Evolutionary conservation across 2,888 invertebrate genomes (phyloP), one percentile per base, ranked within the genome.

Genomic region (Ectemnius cavifrons): DNA sequence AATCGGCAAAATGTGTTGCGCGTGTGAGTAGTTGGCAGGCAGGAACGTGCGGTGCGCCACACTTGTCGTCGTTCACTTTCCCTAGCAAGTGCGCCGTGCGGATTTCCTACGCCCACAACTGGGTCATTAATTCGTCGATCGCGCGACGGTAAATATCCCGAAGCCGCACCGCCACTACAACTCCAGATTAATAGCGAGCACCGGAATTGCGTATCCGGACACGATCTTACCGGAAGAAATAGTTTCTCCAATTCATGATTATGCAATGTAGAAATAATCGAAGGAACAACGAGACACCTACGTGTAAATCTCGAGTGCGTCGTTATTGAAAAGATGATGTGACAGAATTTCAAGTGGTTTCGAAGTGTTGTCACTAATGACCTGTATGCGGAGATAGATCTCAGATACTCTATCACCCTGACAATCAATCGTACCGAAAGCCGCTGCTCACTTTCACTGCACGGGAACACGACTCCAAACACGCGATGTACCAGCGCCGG

Each of bases 41-140:
- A 49, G 58, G 18, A 11, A 45, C 45, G 16, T 64, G 47, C 57
- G 63, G 49, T 67, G 67, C 63, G 75, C 73, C 71, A 83, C 83
- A 80, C 82, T 82, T 82, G 37, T 37, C 37, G 37, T 37, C 37
- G 37, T 37, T 37, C 37, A 37, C 37, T 82, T 83, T 76, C 83
- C 68, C 14, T 52, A 57, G 18, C 57, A 63, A 73, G 59, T 60
- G 28, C 18, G 27, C 71, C 47, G 61, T 60, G 62, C 67, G 57
- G 70, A 80, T 80, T 81, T 73, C 72, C 60, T 68, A 75, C 81
- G 81, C 77, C 83, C 71, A 83, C 83, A 60, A 72, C 64, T 61
- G 63, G 63, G 58, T 75, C 71, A 65, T 79, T 79, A 63, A 57
- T 72, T 67, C 71, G 60, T 57, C 65, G 75, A 75, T 73, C 18